phyloP scores from a whole-genome alignment of 2,797 vertebrate genomes.

The Etheostoma perlongum region DNA sequence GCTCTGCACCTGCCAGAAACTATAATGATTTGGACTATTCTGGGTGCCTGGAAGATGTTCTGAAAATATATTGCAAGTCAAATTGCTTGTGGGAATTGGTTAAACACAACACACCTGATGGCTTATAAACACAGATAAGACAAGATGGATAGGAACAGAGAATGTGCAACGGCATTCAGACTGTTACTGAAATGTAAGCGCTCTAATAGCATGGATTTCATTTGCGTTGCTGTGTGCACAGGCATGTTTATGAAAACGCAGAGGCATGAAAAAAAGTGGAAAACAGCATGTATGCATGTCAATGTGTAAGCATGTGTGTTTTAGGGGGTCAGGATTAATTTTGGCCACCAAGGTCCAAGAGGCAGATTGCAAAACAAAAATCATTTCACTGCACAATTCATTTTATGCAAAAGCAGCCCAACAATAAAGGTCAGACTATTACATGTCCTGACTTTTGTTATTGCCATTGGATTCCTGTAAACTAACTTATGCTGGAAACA shows the following conservation, averaged over 20 bases:
- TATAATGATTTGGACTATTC: constrained; percentile 72
- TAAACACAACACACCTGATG: constrained; percentile 67
- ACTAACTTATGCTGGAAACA: background rate
- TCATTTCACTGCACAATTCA: constrained; percentile 8
- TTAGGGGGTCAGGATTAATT: constrained; percentile 5
- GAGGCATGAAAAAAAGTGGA: background rate
- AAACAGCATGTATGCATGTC: constrained; percentile 2
- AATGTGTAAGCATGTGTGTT: background rate
- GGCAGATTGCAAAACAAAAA: constrained; percentile 7
- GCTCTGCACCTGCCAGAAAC: constrained; percentile 64
- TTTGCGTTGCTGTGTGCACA: background rate
- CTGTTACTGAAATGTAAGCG: constrained; percentile 23
- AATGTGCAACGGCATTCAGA: constrained; percentile 28
- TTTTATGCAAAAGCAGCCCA: background rate
- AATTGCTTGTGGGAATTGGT: constrained; percentile 72
- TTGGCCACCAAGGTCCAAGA: constrained; percentile 5
- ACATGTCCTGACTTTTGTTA: background rate
- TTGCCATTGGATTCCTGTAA: background rate
- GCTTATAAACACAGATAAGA: constrained; percentile 69
- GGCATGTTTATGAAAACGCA: constrained; percentile 12
- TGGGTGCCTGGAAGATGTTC: constrained; percentile 60
- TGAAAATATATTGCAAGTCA: constrained; percentile 68
- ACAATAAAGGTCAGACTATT: background rate
- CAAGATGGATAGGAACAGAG: constrained; percentile 61
- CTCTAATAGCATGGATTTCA: constrained; percentile 6